These are phyloP conservation scores for Acronicta psi DNA, from an alignment of 2,888 invertebrate species.

Conservation along the genomic window DNA sequence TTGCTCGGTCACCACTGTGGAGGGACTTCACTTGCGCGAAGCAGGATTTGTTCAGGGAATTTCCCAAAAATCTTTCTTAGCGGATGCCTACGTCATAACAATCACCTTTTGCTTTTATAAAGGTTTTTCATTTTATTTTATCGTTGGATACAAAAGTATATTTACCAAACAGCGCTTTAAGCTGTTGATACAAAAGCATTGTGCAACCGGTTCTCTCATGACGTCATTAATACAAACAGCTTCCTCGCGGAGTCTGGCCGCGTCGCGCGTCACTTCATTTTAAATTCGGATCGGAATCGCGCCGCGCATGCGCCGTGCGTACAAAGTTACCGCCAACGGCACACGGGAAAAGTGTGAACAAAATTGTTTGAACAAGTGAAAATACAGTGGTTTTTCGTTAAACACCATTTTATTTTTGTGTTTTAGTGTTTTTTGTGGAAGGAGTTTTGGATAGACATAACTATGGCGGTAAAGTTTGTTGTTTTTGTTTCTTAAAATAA, in stretches of 20 bases:
- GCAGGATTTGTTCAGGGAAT: too few relatives aligned
- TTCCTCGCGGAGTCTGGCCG: slow-evolving; percentile 17
- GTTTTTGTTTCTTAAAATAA: slow-evolving; percentile 44
- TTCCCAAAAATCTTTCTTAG: too few relatives aligned
- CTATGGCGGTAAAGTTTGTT: slow-evolving; percentile 47
- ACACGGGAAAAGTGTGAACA: slow-evolving; percentile 1
- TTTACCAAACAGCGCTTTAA: slow-evolving; percentile 30
- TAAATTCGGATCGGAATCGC: slow-evolving; percentile 41
- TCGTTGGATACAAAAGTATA: too few relatives aligned
- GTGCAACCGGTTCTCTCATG: slow-evolving; percentile 59
- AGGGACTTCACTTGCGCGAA: too few relatives aligned
- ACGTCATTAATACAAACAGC: slow-evolving; percentile 58
- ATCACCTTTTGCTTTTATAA: too few relatives aligned
- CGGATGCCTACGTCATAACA: too few relatives aligned
- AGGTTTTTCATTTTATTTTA: too few relatives aligned
- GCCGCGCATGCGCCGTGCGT: slow-evolving; percentile 38
- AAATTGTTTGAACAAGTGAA: slow-evolving; percentile 35
- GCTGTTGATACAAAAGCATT: slow-evolving; percentile 5
- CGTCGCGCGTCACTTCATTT: slow-evolving; percentile 52
- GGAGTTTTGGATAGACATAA: slow-evolving; percentile 13
- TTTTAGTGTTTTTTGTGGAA: slow-evolving; percentile 30
- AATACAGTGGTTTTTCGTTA: slow-evolving; percentile 7
- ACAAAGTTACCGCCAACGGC: slow-evolving; percentile 34
- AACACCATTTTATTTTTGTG: slow-evolving; percentile 8
- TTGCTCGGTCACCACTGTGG: too few relatives aligned